phyloP scores from a whole-genome alignment of 1,140 invertebrate species.

The Panonychus citri region DNA sequence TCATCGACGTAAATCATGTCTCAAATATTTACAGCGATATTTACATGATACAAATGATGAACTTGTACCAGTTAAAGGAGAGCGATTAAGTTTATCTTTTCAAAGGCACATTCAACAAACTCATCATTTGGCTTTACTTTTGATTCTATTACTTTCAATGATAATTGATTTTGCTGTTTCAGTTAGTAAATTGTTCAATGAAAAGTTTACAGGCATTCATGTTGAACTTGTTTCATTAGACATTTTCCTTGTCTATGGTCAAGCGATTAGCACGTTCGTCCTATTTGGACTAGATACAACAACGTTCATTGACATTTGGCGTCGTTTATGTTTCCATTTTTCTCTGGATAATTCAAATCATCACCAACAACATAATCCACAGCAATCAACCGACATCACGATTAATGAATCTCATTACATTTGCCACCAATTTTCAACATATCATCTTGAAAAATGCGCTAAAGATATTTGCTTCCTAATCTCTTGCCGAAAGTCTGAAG shows the following conservation, averaged over 20 bases:
- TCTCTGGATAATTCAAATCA: neutral
- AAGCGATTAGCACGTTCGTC: slow-evolving; percentile 54
- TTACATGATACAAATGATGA: neutral
- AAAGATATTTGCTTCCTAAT: slow-evolving; percentile 34
- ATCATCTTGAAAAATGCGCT: slow-evolving; percentile 56
- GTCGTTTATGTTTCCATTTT: neutral
- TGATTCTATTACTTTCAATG: slow-evolving; percentile 56
- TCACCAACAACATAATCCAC: slow-evolving; percentile 28
- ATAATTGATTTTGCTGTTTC: slow-evolving; percentile 65
- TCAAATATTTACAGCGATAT: neutral
- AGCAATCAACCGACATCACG: slow-evolving; percentile 27
- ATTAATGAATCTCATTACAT: slow-evolving; percentile 47
- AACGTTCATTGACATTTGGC: slow-evolving; percentile 29
- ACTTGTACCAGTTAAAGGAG: neutral
- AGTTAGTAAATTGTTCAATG: slow-evolving; percentile 58
- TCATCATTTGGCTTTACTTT: slow-evolving; percentile 55
- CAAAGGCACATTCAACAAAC: slow-evolving; percentile 38
- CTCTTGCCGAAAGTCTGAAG: slow-evolving; percentile 33
- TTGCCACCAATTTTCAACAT: slow-evolving; percentile 64
- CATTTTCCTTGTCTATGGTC: slow-evolving; percentile 62
- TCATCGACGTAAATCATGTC: neutral
- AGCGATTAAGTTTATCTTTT: neutral
- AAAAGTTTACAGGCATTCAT: slow-evolving; percentile 63
- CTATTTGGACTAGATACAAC: slow-evolving; percentile 57
- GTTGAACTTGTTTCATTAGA: slow-evolving; percentile 74